Conservation (phyloP, 2,113 vertebrate genomes). For the Turnix velox region DNA sequence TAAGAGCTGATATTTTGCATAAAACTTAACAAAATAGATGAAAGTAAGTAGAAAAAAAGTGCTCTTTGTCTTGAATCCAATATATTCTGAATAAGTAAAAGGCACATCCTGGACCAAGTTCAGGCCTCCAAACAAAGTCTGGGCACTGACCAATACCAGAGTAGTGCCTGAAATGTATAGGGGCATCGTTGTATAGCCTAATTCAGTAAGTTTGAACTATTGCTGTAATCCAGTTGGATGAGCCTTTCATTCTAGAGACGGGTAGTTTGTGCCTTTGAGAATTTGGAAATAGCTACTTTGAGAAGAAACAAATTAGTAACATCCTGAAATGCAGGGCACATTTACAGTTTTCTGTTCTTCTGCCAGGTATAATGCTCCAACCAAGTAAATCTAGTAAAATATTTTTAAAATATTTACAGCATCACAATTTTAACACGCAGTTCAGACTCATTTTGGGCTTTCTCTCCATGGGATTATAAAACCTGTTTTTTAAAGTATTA, state of each 20-base stretch:
- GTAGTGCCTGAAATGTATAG: not conserved
- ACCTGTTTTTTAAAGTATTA: not conserved
- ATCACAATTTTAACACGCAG: not conserved
- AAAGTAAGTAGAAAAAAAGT: not conserved
- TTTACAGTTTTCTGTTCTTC: not conserved
- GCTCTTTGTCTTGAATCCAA: not conserved
- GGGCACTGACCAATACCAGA: not conserved
- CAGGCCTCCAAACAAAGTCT: not conserved
- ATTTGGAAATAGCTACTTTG: not conserved
- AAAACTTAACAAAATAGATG: not conserved
- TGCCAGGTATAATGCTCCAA: not conserved
- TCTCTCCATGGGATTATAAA: not conserved
- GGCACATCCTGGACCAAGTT: not conserved
- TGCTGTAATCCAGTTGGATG: not conserved
- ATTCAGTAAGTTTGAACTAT: not conserved
- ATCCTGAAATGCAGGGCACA: not conserved
- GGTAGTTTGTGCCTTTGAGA: not conserved
- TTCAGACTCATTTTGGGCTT: not conserved
- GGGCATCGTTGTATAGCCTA: rapidly evolving
- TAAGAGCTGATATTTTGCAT: not conserved
- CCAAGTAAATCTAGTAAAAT: not conserved
- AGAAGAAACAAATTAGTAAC: not conserved
- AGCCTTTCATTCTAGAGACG: not conserved
- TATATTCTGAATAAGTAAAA: not conserved
- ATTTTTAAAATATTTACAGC: not conserved